Evolutionary conservation across 1,140 invertebrate species (phyloP), one percentile per base, ranked within the genome.

Genomic region (Procambarus clarkii): DNA sequence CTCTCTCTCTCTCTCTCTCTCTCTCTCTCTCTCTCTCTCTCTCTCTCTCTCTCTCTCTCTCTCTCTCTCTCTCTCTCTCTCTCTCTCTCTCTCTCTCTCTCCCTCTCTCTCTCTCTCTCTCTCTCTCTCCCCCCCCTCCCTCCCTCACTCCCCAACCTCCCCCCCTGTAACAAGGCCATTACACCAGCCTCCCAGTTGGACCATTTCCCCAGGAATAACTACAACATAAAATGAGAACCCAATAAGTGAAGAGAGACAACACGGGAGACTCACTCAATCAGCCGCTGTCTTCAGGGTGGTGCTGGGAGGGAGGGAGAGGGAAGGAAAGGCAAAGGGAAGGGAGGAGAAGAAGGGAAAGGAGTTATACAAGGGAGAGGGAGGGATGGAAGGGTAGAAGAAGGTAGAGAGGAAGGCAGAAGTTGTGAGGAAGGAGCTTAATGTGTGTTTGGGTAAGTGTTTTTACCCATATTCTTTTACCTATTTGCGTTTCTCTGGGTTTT

Each of bases 1-100:
- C 80, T 34, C n/a, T 82, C 24, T 24, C 80, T 58, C 80, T 82
- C 80, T 58, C 80, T 54, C 48, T 15, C 60, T 64, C 18, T 64
- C 50, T 60, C 50, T 58, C 80, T 82, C 80, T n/a, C 13, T 60
- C 48, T 58, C 45, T 77, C 9, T 77, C 50, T 77, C 76, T n/a
- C 76, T 77, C 45, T 34, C 76, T 46, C 45, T 15, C 11, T 46
- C 24, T 44, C 21, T 46, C 45, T 34, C 34, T 77, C 34, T 13
- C 76, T 45, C 34, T 24, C 76, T 24, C 7, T 82, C 50, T 48
- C 78, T 78, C 80, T 60, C 80, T n/a, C 80, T 60, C 50, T 7
- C 80, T 82, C 50, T 82, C 80, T 46, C 46, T 54, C 34, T 58
- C 50, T 24, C 80, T 82, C 80, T 21, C 7, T 82, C 21, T 24